Base-by-base conservation (phyloP, 2,113 vertebrate genomes). In the Myrmecobius fasciatus region DNA sequence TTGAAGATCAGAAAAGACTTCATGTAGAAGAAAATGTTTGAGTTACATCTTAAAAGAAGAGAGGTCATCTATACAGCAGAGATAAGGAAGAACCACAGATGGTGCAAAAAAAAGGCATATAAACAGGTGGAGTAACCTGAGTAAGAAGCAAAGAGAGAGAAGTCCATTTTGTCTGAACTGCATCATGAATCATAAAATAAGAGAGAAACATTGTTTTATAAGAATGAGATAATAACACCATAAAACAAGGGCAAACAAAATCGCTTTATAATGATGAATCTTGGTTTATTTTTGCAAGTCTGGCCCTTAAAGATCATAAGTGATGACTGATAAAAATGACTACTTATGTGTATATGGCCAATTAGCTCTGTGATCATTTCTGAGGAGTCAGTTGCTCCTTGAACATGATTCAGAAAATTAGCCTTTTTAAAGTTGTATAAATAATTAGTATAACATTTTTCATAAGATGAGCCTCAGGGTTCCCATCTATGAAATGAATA, bases 271-370 rank as follows among this genome's bases (percentile, higher is more conserved):
- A 56, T 88, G 91, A 91, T 94, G 67, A 46, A 51, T 91, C 56
- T 92, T 51, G 91, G 52, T 95, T 96, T 94, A 36, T 52, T 93
- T 91, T 89, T 92, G 53, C 24, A 8, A 89, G 43, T 93, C 91
- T 92, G 93, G 95, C 53, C 26, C 8, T 75, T 48, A 67, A 4
- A 24, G 49, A n/a, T 92, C 31, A 51, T 52, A 90, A 36, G n/a
- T 25, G 92, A 48, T 95, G 92, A 31, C n/a, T 67, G 36, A 22
- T 28, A 89, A 60, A 28, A 60, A 67, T 67, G 31, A 1, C 31
- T 60, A 36, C 12, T 90, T 92, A 53, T 0, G 54, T 28, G 53
- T 89, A 92, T 60, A 95, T 89, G 9, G 31, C 22, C 92, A 89
- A 93, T 94, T 93, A 97, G 93, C 20, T 9, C 31, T 88, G 28